Evolutionary conservation across 2,888 invertebrate species (phyloP), one percentile per base, ranked within the genome.

Genomic region (Desoria tigrina): DNA sequence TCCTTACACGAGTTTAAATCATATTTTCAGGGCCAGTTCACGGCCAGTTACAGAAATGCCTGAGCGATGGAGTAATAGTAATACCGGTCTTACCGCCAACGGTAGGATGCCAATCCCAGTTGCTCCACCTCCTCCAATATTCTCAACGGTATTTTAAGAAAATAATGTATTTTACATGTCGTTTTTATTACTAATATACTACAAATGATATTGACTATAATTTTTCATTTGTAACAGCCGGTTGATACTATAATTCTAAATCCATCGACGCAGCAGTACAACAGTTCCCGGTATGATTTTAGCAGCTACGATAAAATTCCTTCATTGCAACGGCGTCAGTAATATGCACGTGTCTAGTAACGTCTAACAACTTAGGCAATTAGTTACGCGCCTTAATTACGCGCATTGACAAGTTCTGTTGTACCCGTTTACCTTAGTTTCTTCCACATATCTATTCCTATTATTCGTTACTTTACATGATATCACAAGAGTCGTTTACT

Each of bases 51-150:
- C 24, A n/a, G 68, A 68, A 1, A 55, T 55, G 21, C 59, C 71
- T 0, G 69, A 71, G 2, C 63, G 68, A 55, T 74, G 74, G 74
- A 61, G 68, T 2, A 65, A 62, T 63, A 71, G 71, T 32, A 67
- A 65, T 42, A 64, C 65, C 18, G 57, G 54, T n/a, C 37, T 66
- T 9, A 62, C 42, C 23, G 23, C 45, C 2, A 45, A 42, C 24
- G 65, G 68, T 1, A n/a, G 69, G 23, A 55, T 63, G 24, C 51
- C 63, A 9, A 6, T 69, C 23, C 69, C 69, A 18, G 58, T 32
- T 2, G 49, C 57, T 9, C 66, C 69, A 7, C 66, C 69, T 23
- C 63, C 69, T 6, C 69, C 66, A 23, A 61, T 69, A 4, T 69
- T 60, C 42, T 65, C 68, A n/a, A 45, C 28, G 16, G 68, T 68